phyloP scores from a whole-genome alignment of 2,113 vertebrate genomes.

The Saguinus imperator region DNA sequence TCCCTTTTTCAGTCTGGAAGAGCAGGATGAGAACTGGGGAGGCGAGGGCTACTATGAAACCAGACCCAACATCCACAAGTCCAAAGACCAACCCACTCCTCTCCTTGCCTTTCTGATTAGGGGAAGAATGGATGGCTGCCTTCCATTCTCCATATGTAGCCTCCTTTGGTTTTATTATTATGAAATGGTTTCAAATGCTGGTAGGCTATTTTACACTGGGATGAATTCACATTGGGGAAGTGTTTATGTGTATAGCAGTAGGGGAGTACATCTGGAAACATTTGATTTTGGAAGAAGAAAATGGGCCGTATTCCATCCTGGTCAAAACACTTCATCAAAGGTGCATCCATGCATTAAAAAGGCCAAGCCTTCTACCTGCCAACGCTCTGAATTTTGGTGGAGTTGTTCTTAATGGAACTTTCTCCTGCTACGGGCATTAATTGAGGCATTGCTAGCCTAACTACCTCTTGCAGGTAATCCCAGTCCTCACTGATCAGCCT shows the following conservation, averaged over 20 bases:
- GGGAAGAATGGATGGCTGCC: not conserved
- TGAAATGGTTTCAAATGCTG: not conserved
- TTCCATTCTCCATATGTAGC: not conserved
- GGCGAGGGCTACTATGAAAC: not conserved
- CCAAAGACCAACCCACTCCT: not conserved
- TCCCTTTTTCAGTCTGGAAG: not conserved
- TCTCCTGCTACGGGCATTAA: not conserved
- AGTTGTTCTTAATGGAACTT: not conserved
- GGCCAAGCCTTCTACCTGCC: not conserved
- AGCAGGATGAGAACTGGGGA: no score
- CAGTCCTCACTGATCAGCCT: not conserved
- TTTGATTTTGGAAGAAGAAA: slow-evolving; percentile 9
- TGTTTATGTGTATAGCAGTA: not conserved
- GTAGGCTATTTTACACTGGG: not conserved
- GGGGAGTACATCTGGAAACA: not conserved
- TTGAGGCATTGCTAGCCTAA: not conserved
- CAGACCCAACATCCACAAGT: not conserved
- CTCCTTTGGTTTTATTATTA: not conserved
- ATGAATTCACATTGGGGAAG: not conserved
- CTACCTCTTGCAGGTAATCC: not conserved
- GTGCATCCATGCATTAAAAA: not conserved
- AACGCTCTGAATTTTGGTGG: not conserved
- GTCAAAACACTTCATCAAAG: not conserved
- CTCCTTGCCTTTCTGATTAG: not conserved
- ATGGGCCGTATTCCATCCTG: not conserved